Evolutionary conservation across 2,113 vertebrate genomes (phyloP).

Genomic region (Cinclus cinclus): DNA sequence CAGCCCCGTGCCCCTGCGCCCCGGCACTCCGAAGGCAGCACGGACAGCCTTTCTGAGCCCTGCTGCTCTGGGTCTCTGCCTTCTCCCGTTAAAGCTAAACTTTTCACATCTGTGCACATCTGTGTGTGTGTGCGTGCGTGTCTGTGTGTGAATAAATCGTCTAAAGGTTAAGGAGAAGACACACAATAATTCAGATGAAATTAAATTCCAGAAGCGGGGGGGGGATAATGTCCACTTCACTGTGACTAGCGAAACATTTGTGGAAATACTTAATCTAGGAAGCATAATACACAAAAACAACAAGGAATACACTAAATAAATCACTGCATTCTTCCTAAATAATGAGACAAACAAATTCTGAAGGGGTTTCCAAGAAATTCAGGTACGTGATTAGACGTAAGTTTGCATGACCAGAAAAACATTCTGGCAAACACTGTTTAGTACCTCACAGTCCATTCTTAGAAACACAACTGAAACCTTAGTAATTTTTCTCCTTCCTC

Average conservation of each 20-base stretch:
- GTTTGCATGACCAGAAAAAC: background rate
- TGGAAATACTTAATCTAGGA: background rate
- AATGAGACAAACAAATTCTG: constrained; percentile 4
- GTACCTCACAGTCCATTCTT: background rate
- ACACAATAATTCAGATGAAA: background rate
- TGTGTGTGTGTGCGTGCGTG: background rate
- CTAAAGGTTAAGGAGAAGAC: background rate
- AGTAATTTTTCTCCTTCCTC: constrained; percentile 43
- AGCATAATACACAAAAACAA: background rate
- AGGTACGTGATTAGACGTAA: background rate
- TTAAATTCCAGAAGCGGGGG: background rate
- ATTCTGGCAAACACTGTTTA: background rate
- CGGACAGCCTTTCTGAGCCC: background rate
- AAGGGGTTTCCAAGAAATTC: background rate
- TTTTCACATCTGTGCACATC: background rate
- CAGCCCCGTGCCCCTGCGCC: background rate
- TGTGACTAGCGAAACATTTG: background rate
- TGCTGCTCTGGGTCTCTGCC: background rate
- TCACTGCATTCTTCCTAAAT: constrained; percentile 1
- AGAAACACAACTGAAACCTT: constrained; percentile 49
- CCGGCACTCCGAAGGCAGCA: background rate
- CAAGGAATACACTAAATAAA: background rate
- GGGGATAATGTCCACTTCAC: background rate
- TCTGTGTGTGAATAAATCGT: background rate
- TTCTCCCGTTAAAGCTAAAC: background rate